A percentile compares a stretch with the other conserved stretches of the same genome.
These are phyloP conservation scores for Erythrocebus patas DNA, from an alignment of 2,113 vertebrate genomes.

Conservation along the genomic window DNA sequence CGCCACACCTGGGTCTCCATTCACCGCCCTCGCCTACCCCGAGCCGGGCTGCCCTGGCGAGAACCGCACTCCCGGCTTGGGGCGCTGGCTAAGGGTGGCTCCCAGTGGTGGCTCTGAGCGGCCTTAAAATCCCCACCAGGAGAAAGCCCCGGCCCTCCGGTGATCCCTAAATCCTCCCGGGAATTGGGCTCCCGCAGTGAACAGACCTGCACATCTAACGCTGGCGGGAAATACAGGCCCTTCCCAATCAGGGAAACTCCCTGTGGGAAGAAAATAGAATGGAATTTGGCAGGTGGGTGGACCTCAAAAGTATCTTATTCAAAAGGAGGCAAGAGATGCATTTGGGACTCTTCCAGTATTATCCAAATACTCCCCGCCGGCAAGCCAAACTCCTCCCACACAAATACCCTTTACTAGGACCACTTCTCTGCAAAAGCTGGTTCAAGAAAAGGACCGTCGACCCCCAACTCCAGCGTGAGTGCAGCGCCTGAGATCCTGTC, in stretches of 20 bases:
- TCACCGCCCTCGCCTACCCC: not conserved
- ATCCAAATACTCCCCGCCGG: not conserved
- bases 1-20: not conserved
- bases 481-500: not conserved
- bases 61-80: accelerated
- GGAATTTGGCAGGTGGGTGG: not conserved
- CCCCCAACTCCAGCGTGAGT: not conserved
- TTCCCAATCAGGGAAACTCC: not conserved
- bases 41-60: accelerated
- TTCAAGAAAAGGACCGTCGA: not conserved
- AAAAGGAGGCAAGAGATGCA: not conserved
- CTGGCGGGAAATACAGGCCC: not conserved
- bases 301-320: not conserved
- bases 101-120: not conserved
- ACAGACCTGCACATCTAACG: not conserved
- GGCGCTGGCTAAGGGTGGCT: not conserved
- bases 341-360: not conserved
- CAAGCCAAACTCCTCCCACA: not conserved
- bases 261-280: not conserved
- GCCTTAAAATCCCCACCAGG: not conserved
- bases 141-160: not conserved
- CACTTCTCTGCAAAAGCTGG: not conserved
- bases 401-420: not conserved
- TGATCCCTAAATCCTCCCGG: not conserved
- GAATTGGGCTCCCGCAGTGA: not conserved